These are phyloP conservation scores for Synergus umbraculus DNA, from an alignment of 2,888 invertebrate genomes.

Conservation along the genomic window DNA sequence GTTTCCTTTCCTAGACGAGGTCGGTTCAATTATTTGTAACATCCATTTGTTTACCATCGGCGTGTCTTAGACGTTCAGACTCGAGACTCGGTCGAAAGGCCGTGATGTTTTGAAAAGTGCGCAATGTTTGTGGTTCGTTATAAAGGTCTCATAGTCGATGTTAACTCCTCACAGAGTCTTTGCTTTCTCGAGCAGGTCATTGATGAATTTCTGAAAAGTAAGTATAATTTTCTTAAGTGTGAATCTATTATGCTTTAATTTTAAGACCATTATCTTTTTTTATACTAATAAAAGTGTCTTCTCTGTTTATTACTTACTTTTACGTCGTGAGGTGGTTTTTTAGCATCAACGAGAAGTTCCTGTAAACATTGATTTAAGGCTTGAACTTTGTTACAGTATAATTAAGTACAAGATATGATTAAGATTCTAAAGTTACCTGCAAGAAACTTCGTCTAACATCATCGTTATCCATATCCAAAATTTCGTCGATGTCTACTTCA, in stretches of 20 bases:
- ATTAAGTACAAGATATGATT: not conserved
- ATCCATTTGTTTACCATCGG: slow-evolving; percentile 51
- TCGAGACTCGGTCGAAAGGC: slow-evolving; percentile 26
- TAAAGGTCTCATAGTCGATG: slow-evolving; percentile 52
- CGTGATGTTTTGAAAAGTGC: slow-evolving; percentile 58
- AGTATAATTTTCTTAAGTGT: slow-evolving; percentile 24
- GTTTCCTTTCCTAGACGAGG: slow-evolving; percentile 50
- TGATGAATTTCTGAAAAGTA: slow-evolving; percentile 90
- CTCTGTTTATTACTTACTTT: slow-evolving; percentile 81
- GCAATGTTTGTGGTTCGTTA: slow-evolving; percentile 65
- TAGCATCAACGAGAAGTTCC: slow-evolving; percentile 89
- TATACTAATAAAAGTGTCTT: not conserved
- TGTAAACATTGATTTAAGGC: slow-evolving; percentile 76
- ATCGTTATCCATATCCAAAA: slow-evolving; percentile 95
- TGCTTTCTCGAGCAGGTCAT: slow-evolving; percentile 92
- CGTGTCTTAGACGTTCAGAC: slow-evolving; percentile 47
- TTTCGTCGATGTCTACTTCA: slow-evolving; percentile 96
- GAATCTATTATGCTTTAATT: slow-evolving; percentile 3
- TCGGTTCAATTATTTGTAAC: slow-evolving; percentile 50
- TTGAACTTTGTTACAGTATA: not conserved
- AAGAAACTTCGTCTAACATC: slow-evolving; percentile 89
- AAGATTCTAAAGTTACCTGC: slow-evolving; percentile 79
- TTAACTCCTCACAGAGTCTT: slow-evolving; percentile 86
- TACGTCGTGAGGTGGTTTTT: slow-evolving; percentile 92
- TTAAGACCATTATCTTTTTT: not conserved